Evolutionary conservation across 2,113 vertebrate species (phyloP).

Genomic region (Alethe diademata): DNA sequence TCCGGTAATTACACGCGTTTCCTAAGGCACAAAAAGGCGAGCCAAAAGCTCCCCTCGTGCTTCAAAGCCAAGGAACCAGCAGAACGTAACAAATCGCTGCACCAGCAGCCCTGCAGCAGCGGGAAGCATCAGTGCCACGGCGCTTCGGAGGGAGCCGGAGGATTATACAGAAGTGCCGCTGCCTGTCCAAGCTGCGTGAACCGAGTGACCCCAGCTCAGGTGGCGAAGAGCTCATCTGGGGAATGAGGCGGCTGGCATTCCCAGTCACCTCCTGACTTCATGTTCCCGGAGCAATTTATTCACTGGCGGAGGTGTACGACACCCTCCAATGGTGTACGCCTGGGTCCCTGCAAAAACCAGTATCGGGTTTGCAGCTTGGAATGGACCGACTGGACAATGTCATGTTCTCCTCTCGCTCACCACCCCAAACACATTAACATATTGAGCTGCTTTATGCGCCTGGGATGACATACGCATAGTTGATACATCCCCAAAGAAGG

Average conservation of each 20-base stretch:
- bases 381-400: neutral
- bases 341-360: neutral
- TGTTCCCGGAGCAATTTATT: neutral
- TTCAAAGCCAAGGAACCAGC: neutral
- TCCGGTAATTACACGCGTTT: neutral
- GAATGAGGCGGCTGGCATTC: neutral
- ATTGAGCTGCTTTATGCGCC: neutral
- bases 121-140: neutral
- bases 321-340: conserved; percentile 29
- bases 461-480: neutral
- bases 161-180: neutral
- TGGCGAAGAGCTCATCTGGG: neutral
- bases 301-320: neutral
- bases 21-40: neutral
- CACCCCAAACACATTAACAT: neutral
- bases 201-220: conserved; percentile 16
- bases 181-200: neutral
- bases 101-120: neutral
- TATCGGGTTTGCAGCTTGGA: neutral
- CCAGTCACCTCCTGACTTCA: neutral
- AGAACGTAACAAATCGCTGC: neutral
- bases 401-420: neutral
- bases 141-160: neutral
- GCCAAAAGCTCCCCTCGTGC: neutral
- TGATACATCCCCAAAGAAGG: neutral